A percentile compares a stretch with the other conserved stretches of the same genome.
Conservation (phyloP, 2,888 invertebrate genomes). For the Mesorhabditis spiculigera region DNA sequence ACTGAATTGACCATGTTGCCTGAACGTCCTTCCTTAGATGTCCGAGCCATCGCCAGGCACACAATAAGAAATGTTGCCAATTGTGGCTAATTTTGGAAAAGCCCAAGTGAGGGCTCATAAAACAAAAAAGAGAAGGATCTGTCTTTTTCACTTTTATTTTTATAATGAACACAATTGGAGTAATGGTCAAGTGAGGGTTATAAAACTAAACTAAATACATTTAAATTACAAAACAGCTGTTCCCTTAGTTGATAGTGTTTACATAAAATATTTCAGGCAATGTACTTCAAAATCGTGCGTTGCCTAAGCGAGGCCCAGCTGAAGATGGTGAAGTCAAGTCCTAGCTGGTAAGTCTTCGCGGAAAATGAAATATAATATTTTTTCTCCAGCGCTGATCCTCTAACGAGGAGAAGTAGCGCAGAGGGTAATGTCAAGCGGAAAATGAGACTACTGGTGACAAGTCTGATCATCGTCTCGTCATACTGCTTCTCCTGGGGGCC, state of each 20-base stretch:
- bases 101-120: no score
- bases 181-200: no score
- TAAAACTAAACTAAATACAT: no score
- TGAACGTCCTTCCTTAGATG: slow-evolving; percentile 64
- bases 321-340: background rate
- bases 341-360: no score
- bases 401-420: background rate
- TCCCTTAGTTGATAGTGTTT: no score
- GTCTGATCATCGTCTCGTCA: slow-evolving; percentile 4
- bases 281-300: background rate
- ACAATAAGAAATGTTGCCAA: no score
- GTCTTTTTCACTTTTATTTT: no score
- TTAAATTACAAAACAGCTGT: no score
- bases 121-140: no score
- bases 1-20: background rate
- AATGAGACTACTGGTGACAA: background rate
- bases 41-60: slow-evolving; percentile 73
- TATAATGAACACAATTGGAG: no score
- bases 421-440: background rate
- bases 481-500: background rate
- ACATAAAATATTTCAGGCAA: background rate
- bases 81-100: no score
- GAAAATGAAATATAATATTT: no score
- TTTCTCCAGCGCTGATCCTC: background rate
- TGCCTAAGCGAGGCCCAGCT: background rate